Conservation (phyloP, 2,113 vertebrate species). For the Rhodinocichla rosea region DNA sequence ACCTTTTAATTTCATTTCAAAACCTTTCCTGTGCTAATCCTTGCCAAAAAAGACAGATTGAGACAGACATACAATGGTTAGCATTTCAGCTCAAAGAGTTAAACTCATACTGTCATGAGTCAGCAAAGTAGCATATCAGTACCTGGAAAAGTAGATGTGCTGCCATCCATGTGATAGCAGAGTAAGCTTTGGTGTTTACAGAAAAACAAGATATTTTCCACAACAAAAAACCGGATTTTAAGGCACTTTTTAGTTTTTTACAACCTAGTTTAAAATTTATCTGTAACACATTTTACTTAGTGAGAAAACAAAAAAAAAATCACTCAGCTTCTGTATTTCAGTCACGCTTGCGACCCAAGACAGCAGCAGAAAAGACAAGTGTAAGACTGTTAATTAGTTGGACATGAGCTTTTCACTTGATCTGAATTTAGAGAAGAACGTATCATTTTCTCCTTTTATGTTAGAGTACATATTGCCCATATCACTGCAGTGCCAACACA, state of each 20-base stretch:
- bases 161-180: not conserved
- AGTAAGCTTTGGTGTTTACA: not conserved
- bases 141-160: not conserved
- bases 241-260: not conserved
- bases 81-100: not conserved
- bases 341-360: not conserved
- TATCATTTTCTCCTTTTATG: not conserved
- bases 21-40: not conserved
- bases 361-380: not conserved
- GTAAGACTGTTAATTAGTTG: constrained; percentile 48
- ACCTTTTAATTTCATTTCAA: not conserved
- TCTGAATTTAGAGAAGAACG: not conserved
- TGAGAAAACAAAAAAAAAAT: not conserved
- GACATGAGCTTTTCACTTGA: not conserved
- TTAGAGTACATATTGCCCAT: not conserved
- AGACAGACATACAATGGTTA: not conserved
- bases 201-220: not conserved
- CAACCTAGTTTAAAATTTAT: not conserved
- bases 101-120: not conserved
- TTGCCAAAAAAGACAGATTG: not conserved
- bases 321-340: not conserved
- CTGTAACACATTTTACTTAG: not conserved
- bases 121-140: not conserved
- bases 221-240: not conserved
- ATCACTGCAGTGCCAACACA: not conserved